Evolutionary conservation across 1,140 invertebrate species (phyloP), one percentile per base, ranked within the genome.

Genomic region (Oreohelix idahoensis): DNA sequence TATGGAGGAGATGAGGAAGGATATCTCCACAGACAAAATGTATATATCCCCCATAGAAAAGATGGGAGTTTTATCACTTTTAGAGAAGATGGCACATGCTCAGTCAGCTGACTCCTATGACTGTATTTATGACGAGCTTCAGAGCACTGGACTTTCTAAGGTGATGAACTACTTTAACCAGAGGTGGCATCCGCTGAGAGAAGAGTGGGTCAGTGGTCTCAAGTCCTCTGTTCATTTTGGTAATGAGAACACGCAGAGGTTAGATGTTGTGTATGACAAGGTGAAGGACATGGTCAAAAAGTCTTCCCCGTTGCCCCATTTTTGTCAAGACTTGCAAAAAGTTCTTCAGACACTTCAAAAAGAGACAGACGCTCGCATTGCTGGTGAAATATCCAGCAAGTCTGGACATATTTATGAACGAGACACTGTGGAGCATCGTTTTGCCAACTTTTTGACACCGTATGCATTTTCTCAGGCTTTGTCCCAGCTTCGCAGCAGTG

Each of bases 171-270:
- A 77, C 49, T 51, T 77, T 51, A 77, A 77, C 42, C 36, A 77
- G 20, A 51, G 29, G 49, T 77, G 75, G 75, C 75, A 77, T 53
- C 42, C 42, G 4, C 11, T 51, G 32, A 29, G 75, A 42, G 75
- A 77, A 36, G 42, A 77, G 32, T 77, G 75, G 75, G 75, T 77
- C n/a, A 77, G 42, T 53, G 75, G 75, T 11, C 36, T 77, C 15
- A 77, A 77, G 32, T 20, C 42, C 1, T 77, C 75, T 29, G 42
- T 49, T 36, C 75, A 77, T 53, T 77, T 51, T n/a, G n/a, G 29
- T 45, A 77, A 77, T 53, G 51, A 77, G n/a, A 77, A 45, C 15
- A 32, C 49, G 53, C 36, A 53, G 1, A 51, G 75, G 39, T 49
- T 77, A 51, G 75, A 77, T 49, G 29, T 17, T 36, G 32, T 77